phyloP scores from a whole-genome alignment of 2,113 vertebrate species.

The Cavia aperea region DNA sequence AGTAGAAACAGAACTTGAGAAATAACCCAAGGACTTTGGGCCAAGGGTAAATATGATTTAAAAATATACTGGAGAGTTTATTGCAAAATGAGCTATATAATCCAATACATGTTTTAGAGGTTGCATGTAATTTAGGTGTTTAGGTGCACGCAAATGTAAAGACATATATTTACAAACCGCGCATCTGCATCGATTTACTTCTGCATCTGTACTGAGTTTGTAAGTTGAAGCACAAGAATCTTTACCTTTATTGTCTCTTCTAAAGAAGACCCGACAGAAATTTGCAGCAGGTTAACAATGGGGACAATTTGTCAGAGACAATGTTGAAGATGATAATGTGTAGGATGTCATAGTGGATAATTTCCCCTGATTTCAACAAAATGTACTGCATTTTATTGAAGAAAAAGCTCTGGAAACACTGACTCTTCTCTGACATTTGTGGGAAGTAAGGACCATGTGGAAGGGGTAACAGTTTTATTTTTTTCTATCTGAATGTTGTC shows the following conservation, averaged over 20 bases:
- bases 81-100: not conserved
- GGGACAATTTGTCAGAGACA: not conserved
- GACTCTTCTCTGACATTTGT: not conserved
- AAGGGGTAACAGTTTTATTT: not conserved
- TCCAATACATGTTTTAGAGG: not conserved
- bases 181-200: not conserved
- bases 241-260: not conserved
- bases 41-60: not conserved
- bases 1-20: not conserved
- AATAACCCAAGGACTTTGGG: not conserved
- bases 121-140: not conserved
- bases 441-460: not conserved
- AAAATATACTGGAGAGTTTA: not conserved
- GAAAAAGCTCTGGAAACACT: not conserved
- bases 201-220: not conserved
- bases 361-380: not conserved
- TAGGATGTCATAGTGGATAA: not conserved
- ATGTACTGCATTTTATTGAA: not conserved
- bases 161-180: too few species aligned
- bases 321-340: not conserved
- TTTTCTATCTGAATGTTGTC: not conserved
- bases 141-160: not conserved
- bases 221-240: not conserved
- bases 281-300: not conserved
- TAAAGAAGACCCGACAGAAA: not conserved